Evolutionary conservation across 2,113 vertebrate species (phyloP).

Genomic region (Rhabdomys dilectus): DNA sequence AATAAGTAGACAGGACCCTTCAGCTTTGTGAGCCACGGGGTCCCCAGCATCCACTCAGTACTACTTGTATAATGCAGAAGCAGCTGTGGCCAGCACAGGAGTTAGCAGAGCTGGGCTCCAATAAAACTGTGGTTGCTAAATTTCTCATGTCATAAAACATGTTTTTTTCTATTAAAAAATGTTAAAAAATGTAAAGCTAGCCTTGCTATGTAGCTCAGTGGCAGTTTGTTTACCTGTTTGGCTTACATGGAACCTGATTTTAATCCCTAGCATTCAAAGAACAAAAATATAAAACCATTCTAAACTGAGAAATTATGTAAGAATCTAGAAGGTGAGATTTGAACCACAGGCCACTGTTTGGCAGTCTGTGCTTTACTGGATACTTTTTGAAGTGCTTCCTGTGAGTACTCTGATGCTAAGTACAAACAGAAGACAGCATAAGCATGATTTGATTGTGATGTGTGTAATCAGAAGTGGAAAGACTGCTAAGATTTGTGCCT

Average conservation of each 20-base stretch:
- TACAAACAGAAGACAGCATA: neutral
- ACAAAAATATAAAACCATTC: neutral
- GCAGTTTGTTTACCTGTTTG: neutral
- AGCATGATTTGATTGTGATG: neutral
- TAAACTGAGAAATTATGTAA: neutral
- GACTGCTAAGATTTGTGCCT: neutral
- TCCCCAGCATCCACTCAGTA: neutral
- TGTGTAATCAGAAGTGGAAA: conserved; percentile 36
- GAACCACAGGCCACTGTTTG: neutral
- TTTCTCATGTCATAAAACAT: neutral
- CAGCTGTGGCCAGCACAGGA: neutral
- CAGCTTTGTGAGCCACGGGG: neutral
- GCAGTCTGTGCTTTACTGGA: neutral
- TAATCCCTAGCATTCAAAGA: neutral
- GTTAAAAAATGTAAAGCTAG: neutral
- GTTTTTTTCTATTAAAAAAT: neutral
- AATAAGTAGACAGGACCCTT: neutral
- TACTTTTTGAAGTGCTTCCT: conserved; percentile 19
- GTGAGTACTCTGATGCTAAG: neutral
- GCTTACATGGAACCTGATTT: neutral
- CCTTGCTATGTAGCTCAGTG: neutral
- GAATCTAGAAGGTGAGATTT: neutral
- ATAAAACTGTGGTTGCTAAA: no score
- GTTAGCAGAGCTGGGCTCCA: neutral
- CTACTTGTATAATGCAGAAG: neutral